Base-by-base conservation (phyloP, 2,113 vertebrate species). In the Passer domesticus region DNA sequence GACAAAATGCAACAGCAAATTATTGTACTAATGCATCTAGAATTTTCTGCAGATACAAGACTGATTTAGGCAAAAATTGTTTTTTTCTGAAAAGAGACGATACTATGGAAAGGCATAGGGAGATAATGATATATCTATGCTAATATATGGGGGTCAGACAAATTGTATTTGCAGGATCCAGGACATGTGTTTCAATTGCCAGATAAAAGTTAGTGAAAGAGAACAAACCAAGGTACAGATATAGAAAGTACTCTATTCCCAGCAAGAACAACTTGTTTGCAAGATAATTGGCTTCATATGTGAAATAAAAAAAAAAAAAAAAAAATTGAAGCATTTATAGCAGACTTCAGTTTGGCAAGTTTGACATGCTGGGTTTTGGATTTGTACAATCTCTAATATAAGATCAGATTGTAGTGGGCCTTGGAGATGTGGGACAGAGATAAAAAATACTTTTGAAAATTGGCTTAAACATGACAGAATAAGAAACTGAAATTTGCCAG, bases 361-460 rank as follows among this genome's bases (percentile, higher is more conserved):
- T 37, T 91, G 74, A 68, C 49, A 37, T 30, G 47, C 66, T 62
- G 33, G 8, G 72, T 87, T 76, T 58, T 68, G 53, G 15, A 62
- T 60, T 60, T 91, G 22, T 87, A 46, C 39, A 41, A 47, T 83
- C 62, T 91, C 74, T 79, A 72, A 82, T 37, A 44, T 68, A 68
- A 68, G 25, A 93, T 93, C 87, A 87, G 78, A 75, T 79, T 91
- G 44, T 72, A 84, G 80, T 56, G 27, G 44, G 66, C 44, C 84
- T 94, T 44, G 68, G 78, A 95, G 81, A 89, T n/a, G 31, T 70
- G 43, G 33, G 79, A 89, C 41, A 44, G 69, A 82, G 81, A 68
- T 72, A 91, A 95, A 75, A 91, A 72, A 21, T 82, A 23, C 17
- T 93, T 93, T 35, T 79, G 52, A 92, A 94, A 96, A 87, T 37